Conservation (phyloP, 2,113 vertebrate genomes). For the Tachuris rubrigastra region DNA sequence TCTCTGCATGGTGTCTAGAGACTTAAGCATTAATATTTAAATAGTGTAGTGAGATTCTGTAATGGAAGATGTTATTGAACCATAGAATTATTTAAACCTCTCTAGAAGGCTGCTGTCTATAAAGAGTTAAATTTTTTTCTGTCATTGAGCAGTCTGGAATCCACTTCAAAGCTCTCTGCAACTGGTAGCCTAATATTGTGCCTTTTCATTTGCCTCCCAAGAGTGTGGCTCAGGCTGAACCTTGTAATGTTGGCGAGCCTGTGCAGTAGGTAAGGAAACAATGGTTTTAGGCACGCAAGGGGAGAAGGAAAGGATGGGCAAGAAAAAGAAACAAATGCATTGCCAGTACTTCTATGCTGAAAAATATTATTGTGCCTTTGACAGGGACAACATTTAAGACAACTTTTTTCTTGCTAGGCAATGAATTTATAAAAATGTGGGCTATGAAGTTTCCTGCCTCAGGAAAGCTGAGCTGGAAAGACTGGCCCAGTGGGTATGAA, state of each 20-base stretch:
- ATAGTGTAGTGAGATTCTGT: not conserved
- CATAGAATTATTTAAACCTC: not conserved
- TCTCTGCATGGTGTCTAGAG: not conserved
- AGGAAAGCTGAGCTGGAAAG: constrained; percentile 28
- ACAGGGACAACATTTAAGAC: not conserved
- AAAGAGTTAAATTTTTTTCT: not conserved
- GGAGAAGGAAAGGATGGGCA: not conserved
- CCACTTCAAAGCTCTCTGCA: not conserved
- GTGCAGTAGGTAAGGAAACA: not conserved
- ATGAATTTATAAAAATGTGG: constrained; percentile 11
- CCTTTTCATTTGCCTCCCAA: not conserved
- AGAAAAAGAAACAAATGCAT: not conserved
- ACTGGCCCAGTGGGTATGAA: not conserved
- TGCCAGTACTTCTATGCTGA: not conserved
- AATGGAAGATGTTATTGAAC: not conserved
- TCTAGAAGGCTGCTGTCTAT: not conserved
- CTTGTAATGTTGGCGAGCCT: not conserved
- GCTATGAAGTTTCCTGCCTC: not conserved
- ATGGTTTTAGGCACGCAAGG: not conserved
- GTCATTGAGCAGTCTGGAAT: not conserved
- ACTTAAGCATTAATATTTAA: not conserved
- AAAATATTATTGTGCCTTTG: not conserved
- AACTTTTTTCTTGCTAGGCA: not conserved
- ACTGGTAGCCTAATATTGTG: not conserved
- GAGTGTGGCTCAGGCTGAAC: not conserved